Conservation (phyloP, 2,888 invertebrate species). For the Calliphora vomitoria region DNA sequence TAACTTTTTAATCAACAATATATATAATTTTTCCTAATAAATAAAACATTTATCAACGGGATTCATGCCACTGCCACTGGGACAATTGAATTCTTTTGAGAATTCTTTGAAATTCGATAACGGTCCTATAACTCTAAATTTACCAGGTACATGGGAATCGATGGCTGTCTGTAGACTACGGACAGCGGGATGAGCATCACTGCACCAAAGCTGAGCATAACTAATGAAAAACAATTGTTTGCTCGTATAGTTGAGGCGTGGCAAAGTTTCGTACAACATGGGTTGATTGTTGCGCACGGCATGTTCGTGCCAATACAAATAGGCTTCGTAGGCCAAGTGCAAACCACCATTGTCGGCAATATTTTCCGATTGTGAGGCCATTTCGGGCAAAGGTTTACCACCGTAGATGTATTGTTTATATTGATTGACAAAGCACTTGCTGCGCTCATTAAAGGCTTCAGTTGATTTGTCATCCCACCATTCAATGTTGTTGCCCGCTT, state of each 20-base stretch:
- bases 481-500: slow-evolving; percentile 77
- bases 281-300: slow-evolving; percentile 55
- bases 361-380: slow-evolving; percentile 80
- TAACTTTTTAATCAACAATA: background rate
- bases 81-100: slow-evolving; percentile 80
- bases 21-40: slow-evolving; percentile 75
- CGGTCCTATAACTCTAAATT: slow-evolving; percentile 80
- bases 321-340: slow-evolving; percentile 81
- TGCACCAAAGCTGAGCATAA: slow-evolving; percentile 82
- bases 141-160: slow-evolving; percentile 78
- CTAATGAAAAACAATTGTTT: slow-evolving; percentile 82
- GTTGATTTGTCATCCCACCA: slow-evolving; percentile 81
- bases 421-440: slow-evolving; percentile 80
- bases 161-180: slow-evolving; percentile 76
- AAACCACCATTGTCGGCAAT: slow-evolving; percentile 83
- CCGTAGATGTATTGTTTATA: slow-evolving; percentile 78
- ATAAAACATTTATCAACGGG: slow-evolving; percentile 79
- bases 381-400: slow-evolving; percentile 76
- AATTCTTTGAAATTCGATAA: slow-evolving; percentile 81
- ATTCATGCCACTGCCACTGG: slow-evolving; percentile 78
- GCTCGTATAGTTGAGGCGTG: slow-evolving; percentile 78
- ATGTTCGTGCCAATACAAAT: slow-evolving; percentile 78
- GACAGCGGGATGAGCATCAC: slow-evolving; percentile 75
- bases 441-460: slow-evolving; percentile 75
- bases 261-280: slow-evolving; percentile 77